A percentile compares a stretch with the other conserved stretches of the same genome.
Evolutionary conservation across 2,797 vertebrate species (phyloP).

Genomic region (Cirrhinus molitorella): DNA sequence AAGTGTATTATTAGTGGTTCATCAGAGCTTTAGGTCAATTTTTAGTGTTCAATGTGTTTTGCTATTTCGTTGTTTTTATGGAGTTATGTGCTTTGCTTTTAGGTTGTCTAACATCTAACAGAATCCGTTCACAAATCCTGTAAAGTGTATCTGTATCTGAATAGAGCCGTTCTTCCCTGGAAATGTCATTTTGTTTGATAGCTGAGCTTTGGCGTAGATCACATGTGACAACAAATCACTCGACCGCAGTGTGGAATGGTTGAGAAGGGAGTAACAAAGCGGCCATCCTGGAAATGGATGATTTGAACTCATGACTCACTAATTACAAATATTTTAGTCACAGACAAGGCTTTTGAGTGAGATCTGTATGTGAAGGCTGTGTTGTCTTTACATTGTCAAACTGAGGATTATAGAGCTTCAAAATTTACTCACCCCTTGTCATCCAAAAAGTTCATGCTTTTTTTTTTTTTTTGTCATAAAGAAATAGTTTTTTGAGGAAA

Average conservation of each 20-base stretch:
- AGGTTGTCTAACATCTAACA: background rate
- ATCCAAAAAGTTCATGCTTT: too few species aligned
- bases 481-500: too few species aligned
- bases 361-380: conserved; percentile 1
- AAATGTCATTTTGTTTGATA: background rate
- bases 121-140: background rate
- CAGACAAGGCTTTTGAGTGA: background rate
- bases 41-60: background rate
- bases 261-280: background rate
- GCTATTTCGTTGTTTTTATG: background rate
- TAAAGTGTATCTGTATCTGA: background rate
- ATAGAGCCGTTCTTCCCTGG: background rate
- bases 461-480: too few species aligned
- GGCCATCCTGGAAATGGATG: background rate
- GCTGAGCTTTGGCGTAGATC: background rate
- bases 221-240: conserved; percentile 26
- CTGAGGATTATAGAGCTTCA: background rate
- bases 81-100: background rate
- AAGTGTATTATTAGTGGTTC: background rate
- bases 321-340: background rate
- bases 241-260: conserved; percentile 1
- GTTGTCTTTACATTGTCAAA: background rate
- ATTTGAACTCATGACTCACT: background rate
- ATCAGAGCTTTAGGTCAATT: background rate
- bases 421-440: too few species aligned